phyloP scores from a whole-genome alignment of 2,888 invertebrate species.

The Salticus scenicus region DNA sequence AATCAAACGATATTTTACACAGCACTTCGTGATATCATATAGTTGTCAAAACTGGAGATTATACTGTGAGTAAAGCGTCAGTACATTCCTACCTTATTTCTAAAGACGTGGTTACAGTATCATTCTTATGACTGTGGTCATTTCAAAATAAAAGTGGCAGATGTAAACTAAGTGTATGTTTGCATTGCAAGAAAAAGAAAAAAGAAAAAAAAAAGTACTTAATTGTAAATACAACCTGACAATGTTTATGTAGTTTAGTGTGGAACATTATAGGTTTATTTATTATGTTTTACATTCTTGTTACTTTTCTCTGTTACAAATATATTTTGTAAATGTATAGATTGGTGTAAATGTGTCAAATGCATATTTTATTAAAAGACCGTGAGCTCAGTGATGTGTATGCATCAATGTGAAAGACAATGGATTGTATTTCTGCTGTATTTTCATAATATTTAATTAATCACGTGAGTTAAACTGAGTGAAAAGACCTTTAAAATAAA shows the following conservation, averaged over 20 bases:
- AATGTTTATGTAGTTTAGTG: constrained; percentile 57
- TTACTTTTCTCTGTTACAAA: constrained; percentile 29
- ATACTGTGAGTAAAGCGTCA: constrained; percentile 43
- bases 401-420: constrained; percentile 37
- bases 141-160: constrained; percentile 42
- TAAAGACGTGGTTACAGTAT: constrained; percentile 29
- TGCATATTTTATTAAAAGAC: constrained; percentile 65
- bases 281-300: constrained; percentile 54
- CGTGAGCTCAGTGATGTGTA: constrained; percentile 47
- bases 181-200: too few relatives aligned
- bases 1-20: too few relatives aligned
- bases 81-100: constrained; percentile 61
- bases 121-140: constrained; percentile 40
- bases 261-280: constrained; percentile 58
- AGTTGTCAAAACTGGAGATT: background rate
- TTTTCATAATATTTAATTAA: constrained; percentile 33
- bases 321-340: constrained; percentile 56
- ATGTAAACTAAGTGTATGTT: constrained; percentile 50
- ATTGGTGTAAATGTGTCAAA: constrained; percentile 64
- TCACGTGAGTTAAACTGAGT: constrained; percentile 31
- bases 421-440: constrained; percentile 36
- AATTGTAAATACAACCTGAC: constrained; percentile 40
- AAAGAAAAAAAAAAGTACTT: constrained; percentile 41
- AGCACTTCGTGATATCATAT: background rate
- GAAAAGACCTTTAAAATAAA: constrained; percentile 13